Conservation (phyloP, 2,113 vertebrate genomes). For the Puffinus mauretanicus region DNA sequence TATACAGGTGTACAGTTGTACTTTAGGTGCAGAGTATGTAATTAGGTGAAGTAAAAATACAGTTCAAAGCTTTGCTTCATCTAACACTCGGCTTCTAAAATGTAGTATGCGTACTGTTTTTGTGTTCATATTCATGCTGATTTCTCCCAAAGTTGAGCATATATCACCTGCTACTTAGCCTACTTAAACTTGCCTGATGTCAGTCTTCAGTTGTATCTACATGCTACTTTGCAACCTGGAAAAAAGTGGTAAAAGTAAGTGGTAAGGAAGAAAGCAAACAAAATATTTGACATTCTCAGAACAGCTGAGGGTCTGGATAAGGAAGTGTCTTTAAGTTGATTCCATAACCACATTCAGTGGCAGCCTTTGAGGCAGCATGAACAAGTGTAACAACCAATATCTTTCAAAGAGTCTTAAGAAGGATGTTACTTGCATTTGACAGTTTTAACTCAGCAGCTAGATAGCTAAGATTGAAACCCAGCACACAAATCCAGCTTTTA, state of each 20-base stretch:
- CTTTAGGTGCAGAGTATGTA: background rate
- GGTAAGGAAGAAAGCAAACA: background rate
- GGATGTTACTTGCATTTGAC: background rate
- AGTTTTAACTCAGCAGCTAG: background rate
- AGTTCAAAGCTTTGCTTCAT: background rate
- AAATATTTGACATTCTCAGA: background rate
- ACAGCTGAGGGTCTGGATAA: background rate
- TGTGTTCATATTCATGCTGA: background rate
- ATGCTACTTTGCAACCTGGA: background rate
- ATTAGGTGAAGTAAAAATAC: background rate
- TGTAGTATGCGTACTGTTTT: background rate
- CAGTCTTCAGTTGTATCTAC: background rate
- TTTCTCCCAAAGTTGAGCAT: background rate
- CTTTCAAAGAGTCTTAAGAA: background rate
- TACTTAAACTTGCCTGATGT: background rate
- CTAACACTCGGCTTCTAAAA: background rate
- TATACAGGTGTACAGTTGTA: background rate
- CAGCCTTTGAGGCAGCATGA: background rate
- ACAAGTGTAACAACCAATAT: background rate
- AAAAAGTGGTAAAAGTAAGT: background rate
- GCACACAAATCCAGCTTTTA: background rate
- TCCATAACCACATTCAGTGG: background rate
- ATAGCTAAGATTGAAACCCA: background rate
- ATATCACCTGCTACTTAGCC: background rate
- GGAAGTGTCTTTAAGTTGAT: background rate